Base-by-base conservation (phyloP, 2,888 invertebrate genomes). In the Eupeodes latifasciatus region DNA sequence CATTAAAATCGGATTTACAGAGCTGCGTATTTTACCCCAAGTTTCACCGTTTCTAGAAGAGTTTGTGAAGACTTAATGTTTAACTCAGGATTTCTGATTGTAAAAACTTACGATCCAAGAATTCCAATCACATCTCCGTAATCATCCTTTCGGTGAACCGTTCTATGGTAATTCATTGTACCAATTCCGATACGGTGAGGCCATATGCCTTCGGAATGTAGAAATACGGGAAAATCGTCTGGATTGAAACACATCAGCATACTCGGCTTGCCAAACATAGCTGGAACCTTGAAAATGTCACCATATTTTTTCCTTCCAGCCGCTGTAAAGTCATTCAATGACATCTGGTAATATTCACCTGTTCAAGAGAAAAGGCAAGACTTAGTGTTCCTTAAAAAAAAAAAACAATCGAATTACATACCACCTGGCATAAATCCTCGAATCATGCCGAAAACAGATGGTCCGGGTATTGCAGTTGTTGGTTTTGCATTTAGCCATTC, bases 1-100 rank as follows among this genome's bases (percentile, higher is more conserved):
- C 92, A 96, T 92, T 93, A 96, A 93, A 61, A 95, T 94, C 85
- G 95, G 95, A 92, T 96, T 96, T 0, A 96, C 95, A 85, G 95
- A 95, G 2, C 95, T 94, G 47, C 96, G 94, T 81, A 96, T 94
- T 64, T 95, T 94, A 51, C 95, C 94, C 96, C 96, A 96, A 89
- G 95, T 94, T 47, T 95, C 94, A 2, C 95, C 96, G 92, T 96
- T 95, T 14, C 95, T 95, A 14, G 14, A 64, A 10, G 3, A 96
- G 95, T 16, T 95, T 95, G 90, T 53, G 2, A 12, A 5, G 7
- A 0, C 5, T 5, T 5, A 11, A 12, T 27, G 5, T 12, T 55
- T 5, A 11, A 92, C 91, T n/a, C n/a, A 0, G 3, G 3, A 27
- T 27, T 27, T 27, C 27, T 2, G 1, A 27, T 64, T 51, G 12